Evolutionary conservation across 2,888 invertebrate species (phyloP), one percentile per base, ranked within the genome.

Genomic region (Eupithecia inturbata): DNA sequence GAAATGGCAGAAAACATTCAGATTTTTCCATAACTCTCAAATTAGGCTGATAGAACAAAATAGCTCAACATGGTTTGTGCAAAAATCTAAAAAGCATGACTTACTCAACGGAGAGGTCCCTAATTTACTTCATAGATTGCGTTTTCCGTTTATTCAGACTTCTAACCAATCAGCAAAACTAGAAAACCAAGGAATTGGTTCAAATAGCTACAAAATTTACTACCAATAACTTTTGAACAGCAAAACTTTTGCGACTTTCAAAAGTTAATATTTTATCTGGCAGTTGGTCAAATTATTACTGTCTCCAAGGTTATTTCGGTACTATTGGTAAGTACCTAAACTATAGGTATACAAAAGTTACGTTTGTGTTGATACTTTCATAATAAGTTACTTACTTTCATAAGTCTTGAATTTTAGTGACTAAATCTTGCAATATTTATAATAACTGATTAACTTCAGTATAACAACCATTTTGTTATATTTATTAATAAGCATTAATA

Each of bases 181-280:
- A 33, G 33, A 12, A 33, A 33, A 33, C 63, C 63, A 22, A 28
- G 26, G 63, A 72, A 75, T 70, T 72, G 69, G 63, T 67, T 70
- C 66, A 28, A 31, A 64, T 12, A 64, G 22, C 41, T 41, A 28
- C 66, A 36, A 22, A 49, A 70, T 72, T 72, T 70, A 72, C 75
- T 63, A 70, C 57, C 74, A 39, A 73, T 75, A 73, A 73, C 60
- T 78, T 71, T 67, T 33, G 39, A 78, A 81, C 74, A 71, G 77
- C 73, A 80, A 79, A 80, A 73, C 76, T 73, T 77, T 68, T 73
- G 72, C 77, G 79, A 81, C 72, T 79, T 73, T 69, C 63, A 57
- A 69, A 80, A 84, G 85, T 82, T 87, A 87, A 89, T 89, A 90
- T 91, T 91, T 89, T 86, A 85, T 87, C 91, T 91, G 91, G 91